Percentiles rank a stretch among this genome's conserved stretches.
Evolutionary conservation across 2,113 vertebrate genomes (phyloP).

Genomic region (Mormoops blainvillei): DNA sequence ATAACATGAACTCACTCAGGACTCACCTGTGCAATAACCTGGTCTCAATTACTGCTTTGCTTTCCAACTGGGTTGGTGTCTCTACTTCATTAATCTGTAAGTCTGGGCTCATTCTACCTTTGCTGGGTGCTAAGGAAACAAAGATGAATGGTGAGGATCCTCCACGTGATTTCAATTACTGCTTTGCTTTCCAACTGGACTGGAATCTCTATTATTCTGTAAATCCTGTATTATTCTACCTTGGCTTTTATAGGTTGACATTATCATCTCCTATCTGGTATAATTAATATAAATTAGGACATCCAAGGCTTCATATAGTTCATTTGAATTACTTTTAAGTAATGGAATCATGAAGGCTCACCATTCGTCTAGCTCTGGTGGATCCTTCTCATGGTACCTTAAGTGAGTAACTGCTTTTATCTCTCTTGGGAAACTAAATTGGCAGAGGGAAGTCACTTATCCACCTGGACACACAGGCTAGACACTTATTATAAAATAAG

Average conservation of each 20-base stretch:
- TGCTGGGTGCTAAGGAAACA: background rate
- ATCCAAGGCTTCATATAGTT: background rate
- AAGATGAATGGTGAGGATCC: background rate
- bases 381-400: background rate
- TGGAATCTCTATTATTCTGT: background rate
- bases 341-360: background rate
- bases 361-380: background rate
- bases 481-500: background rate
- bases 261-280: background rate
- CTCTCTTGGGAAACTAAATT: background rate
- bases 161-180: background rate
- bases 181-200: background rate
- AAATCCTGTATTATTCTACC: background rate
- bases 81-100: background rate
- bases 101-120: background rate
- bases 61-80: background rate
- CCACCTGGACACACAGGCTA: background rate
- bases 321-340: background rate
- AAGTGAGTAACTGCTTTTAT: background rate
- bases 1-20: background rate
- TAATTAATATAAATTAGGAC: background rate
- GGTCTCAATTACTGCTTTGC: background rate
- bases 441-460: background rate
- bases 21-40: background rate
- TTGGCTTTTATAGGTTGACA: background rate